A percentile compares a stretch with the other conserved stretches of the same genome.
Conservation (phyloP, 1,140 invertebrate genomes). For the Drosophila yakuba region DNA sequence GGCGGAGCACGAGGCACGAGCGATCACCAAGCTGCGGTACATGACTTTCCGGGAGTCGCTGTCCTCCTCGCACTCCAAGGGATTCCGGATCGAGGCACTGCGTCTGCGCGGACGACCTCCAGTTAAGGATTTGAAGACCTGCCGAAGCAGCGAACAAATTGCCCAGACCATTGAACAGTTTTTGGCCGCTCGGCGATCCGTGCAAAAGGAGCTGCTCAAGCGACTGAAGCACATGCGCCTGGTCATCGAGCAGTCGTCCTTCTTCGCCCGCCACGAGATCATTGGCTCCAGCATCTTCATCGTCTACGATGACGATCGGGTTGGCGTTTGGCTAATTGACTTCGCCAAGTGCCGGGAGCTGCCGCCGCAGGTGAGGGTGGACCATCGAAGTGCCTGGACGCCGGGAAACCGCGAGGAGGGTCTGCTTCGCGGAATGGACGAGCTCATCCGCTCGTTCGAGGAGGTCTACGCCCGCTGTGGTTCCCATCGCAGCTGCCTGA, state of each 20-base stretch:
- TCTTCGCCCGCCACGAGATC: conserved; percentile 96
- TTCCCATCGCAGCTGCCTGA: conserved; percentile 70
- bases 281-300: conserved; percentile 97
- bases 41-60: conserved; percentile 98
- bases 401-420: conserved; percentile 98
- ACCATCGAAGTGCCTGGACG: conserved; percentile 92
- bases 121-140: conserved; percentile 91
- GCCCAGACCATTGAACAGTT: conserved; percentile 92
- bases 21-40: conserved; percentile 96
- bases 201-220: conserved; percentile 89
- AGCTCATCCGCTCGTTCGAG: conserved; percentile 87
- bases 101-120: conserved; percentile 91
- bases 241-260: conserved; percentile 93
- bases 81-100: conserved; percentile 98
- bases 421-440: conserved; percentile 95
- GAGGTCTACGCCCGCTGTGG: conserved; percentile 69
- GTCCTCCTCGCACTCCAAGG: conserved; percentile 95
- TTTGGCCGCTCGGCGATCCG: conserved; percentile 88
- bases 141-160: conserved; percentile 92
- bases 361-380: conserved; percentile 89
- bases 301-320: conserved; percentile 94
- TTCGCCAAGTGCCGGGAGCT: conserved; percentile 95
- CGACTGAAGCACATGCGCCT: conserved; percentile 91
- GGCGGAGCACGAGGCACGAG: conserved; percentile 91
- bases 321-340: conserved; percentile 97